Evolutionary conservation across 2,888 invertebrate genomes (phyloP).

Genomic region (Parnassius smintheus): DNA sequence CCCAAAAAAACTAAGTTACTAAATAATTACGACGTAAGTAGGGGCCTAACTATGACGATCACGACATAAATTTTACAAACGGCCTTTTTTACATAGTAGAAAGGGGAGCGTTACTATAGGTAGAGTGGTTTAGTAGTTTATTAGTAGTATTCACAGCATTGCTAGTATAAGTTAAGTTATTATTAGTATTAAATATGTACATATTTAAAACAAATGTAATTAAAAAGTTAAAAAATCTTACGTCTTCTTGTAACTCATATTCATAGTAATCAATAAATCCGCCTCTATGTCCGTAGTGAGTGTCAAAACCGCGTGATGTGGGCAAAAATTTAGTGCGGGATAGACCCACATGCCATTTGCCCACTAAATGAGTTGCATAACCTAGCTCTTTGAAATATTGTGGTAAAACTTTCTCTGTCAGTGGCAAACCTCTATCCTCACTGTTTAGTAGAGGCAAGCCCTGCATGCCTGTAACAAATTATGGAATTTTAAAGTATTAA

Average conservation of each 20-base stretch:
- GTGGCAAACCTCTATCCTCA: constrained; percentile 67
- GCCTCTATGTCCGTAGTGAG: constrained; percentile 92
- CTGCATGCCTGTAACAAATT: constrained; percentile 58
- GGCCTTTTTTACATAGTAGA: too few species aligned
- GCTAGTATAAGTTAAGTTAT: too few species aligned
- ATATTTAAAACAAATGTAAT: too few species aligned
- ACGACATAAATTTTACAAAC: too few species aligned
- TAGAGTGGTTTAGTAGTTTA: too few species aligned
- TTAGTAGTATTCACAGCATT: too few species aligned
- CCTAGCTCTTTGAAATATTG: constrained; percentile 84
- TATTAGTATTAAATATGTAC: too few species aligned
- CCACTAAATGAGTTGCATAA: constrained; percentile 88
- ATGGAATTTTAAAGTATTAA: too few species aligned
- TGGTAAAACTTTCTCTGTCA: constrained; percentile 77
- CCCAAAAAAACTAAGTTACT: too few species aligned
- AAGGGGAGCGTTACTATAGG: too few species aligned
- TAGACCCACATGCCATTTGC: constrained; percentile 89
- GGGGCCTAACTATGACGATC: too few species aligned
- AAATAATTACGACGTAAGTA: too few species aligned
- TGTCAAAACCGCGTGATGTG: constrained; percentile 87
- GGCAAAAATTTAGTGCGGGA: constrained; percentile 83
- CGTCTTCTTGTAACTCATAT: constrained; percentile 57
- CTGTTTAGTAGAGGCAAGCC: constrained; percentile 65
- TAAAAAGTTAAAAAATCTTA: constrained; percentile 35
- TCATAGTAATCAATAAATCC: constrained; percentile 91